Base-by-base conservation (phyloP, 2,888 invertebrate species). In the Scotopteryx bipunctaria region DNA sequence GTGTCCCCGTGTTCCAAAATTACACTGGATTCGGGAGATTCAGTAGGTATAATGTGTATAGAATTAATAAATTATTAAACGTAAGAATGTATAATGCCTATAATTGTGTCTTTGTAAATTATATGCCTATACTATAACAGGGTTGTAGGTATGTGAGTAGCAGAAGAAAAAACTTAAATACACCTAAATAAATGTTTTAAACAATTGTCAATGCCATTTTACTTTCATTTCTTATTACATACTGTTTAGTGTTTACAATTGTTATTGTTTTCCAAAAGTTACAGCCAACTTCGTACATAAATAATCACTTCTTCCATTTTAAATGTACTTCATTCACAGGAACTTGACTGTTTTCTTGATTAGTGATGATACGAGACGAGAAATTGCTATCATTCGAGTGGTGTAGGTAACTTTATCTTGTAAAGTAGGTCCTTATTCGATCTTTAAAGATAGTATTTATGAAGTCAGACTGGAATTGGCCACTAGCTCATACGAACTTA, bases 171-270 rank as follows among this genome's bases (percentile, higher is more conserved):
- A 59, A 67, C 78, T 73, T 78, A 76, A 76, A 76, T 78, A 78
- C 71, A 73, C 69, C 59, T 62, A 66, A 84, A 78, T 83, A 82
- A 81, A 84, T 78, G 72, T 78, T 76, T 81, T 76, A 55, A 58
- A 53, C 45, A 44, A 52, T 52, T 42, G 29, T 17, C 38, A 32
- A 15, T 49, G 46, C 33, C 27, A 25, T 43, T 57, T 55, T 37
- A 36, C 27, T 44, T 51, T 42, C 15, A n/a, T 38, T 29, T 17
- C 1, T 4, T n/a, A 23, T n/a, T 23, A n/a, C n/a, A n/a, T n/a
- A n/a, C n/a, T n/a, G n/a, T n/a, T n/a, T n/a, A n/a, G n/a, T n/a
- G n/a, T n/a, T n/a, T n/a, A n/a, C n/a, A n/a, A n/a, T n/a, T n/a
- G n/a, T n/a, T n/a, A n/a, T n/a, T n/a, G n/a, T n/a, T n/a, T n/a